These are phyloP conservation scores for Conus ventricosus DNA, from an alignment of 1,140 invertebrate genomes.

Conservation along the genomic window DNA sequence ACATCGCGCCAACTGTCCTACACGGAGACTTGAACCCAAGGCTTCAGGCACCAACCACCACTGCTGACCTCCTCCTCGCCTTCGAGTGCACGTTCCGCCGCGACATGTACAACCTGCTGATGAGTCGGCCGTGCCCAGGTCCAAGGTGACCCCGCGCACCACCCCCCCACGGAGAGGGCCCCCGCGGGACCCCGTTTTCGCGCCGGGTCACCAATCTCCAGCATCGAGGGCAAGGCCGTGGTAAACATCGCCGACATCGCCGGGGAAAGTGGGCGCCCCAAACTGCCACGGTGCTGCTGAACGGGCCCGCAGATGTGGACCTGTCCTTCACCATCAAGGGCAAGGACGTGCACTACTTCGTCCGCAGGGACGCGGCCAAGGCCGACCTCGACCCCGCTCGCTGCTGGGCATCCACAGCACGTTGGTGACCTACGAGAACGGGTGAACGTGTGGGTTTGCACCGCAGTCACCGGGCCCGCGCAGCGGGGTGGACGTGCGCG, in stretches of 20 bases:
- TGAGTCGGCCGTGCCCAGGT: slow-evolving; percentile 66
- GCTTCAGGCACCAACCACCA: slow-evolving; percentile 81
- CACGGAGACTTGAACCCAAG: slow-evolving; percentile 81
- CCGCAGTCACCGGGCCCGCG: slow-evolving; percentile 70
- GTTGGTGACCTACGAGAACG: slow-evolving; percentile 81
- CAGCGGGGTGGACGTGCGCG: slow-evolving; percentile 80
- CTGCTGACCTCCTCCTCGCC: slow-evolving; percentile 76
- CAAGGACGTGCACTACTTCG: slow-evolving; percentile 96
- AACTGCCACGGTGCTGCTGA: slow-evolving; percentile 94
- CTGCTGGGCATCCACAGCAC: slow-evolving; percentile 79
- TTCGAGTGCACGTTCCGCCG: slow-evolving; percentile 73
- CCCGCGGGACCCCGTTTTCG: slow-evolving; percentile 83
- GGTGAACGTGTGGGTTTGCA: slow-evolving; percentile 95
- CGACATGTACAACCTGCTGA: slow-evolving; percentile 70
- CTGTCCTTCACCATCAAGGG: slow-evolving; percentile 93
- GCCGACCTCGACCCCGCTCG: slow-evolving; percentile 90
- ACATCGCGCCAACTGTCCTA: slow-evolving; percentile 88
- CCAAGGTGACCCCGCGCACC: slow-evolving; percentile 64
- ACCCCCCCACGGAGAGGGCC: slow-evolving; percentile 54
- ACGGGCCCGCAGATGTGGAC: slow-evolving; percentile 92
- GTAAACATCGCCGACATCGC: slow-evolving; percentile 86
- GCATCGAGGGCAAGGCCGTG: slow-evolving; percentile 85
- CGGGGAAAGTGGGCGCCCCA: slow-evolving; percentile 90
- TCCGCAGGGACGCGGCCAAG: slow-evolving; percentile 92
- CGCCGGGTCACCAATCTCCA: slow-evolving; percentile 91